Percentiles rank a stretch among this genome's conserved stretches.
Conservation (phyloP, 1,140 invertebrate genomes). For the Lamellibrachia luymesi region DNA sequence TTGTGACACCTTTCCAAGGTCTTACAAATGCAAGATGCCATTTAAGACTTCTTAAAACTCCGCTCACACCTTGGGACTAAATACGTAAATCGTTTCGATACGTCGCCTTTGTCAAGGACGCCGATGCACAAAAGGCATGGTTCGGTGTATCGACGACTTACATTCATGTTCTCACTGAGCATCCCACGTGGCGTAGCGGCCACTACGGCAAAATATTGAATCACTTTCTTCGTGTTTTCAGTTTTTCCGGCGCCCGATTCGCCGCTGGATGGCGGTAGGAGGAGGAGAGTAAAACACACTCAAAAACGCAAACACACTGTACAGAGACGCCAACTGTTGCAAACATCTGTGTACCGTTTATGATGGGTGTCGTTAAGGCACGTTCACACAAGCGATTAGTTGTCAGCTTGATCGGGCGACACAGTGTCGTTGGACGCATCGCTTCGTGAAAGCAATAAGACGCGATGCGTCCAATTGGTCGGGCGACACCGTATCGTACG, state of each 20-base stretch:
- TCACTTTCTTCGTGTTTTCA: slow-evolving; percentile 71
- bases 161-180: not conserved
- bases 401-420: no score
- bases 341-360: not conserved
- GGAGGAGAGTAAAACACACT: not conserved
- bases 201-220: slow-evolving; percentile 67
- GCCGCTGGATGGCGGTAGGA: slow-evolving; percentile 18
- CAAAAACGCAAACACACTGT: not conserved
- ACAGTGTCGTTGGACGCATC: no score
- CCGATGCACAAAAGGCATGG: not conserved
- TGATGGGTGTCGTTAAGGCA: no score
- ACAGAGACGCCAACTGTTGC: not conserved
- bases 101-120: not conserved
- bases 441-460: no score
- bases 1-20: no score
- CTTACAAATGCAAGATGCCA: no score
- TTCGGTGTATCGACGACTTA: not conserved
- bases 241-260: slow-evolving; percentile 57
- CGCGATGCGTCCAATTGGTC: no score
- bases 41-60: no score
- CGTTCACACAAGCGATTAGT: no score
- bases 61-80: no score
- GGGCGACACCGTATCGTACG: no score
- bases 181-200: slow-evolving; percentile 40
- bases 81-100: not conserved